Percentiles rank a stretch among this genome's conserved stretches.
Evolutionary conservation across 2,797 vertebrate species (phyloP).

Genomic region (Tangara arthus): DNA sequence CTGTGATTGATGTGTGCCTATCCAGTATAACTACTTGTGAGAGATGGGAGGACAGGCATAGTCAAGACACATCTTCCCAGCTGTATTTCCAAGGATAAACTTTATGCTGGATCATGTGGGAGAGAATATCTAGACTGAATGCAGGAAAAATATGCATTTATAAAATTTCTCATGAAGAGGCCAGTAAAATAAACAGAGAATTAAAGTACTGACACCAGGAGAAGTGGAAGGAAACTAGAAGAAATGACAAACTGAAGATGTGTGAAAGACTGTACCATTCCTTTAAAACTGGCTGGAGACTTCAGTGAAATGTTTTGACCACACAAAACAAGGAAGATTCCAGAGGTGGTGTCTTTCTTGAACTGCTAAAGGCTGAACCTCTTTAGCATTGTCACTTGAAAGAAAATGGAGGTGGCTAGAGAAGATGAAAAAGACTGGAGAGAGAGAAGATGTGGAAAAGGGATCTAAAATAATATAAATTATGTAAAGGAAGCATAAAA

Average conservation of each 20-base stretch:
- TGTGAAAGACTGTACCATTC: neutral
- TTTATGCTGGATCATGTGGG: neutral
- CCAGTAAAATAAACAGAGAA: neutral
- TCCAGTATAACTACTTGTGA: neutral
- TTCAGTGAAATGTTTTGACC: neutral
- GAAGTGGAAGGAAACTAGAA: neutral
- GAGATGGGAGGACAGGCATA: neutral
- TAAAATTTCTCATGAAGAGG: neutral
- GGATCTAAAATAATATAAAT: neutral
- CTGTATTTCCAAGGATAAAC: neutral
- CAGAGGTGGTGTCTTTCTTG: neutral
- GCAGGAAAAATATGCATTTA: neutral
- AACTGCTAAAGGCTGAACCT: neutral
- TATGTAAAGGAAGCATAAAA: neutral
- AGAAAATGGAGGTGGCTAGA: neutral
- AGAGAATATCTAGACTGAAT: neutral
- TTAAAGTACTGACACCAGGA: neutral
- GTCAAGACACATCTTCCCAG: neutral
- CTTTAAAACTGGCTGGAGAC: neutral
- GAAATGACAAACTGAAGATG: neutral
- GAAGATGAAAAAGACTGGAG: neutral
- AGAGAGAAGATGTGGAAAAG: neutral
- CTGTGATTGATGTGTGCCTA: neutral
- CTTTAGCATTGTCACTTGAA: neutral
- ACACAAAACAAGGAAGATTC: neutral